Evolutionary conservation across 2,888 invertebrate genomes (phyloP).

Genomic region (Drosophila cracens): DNA sequence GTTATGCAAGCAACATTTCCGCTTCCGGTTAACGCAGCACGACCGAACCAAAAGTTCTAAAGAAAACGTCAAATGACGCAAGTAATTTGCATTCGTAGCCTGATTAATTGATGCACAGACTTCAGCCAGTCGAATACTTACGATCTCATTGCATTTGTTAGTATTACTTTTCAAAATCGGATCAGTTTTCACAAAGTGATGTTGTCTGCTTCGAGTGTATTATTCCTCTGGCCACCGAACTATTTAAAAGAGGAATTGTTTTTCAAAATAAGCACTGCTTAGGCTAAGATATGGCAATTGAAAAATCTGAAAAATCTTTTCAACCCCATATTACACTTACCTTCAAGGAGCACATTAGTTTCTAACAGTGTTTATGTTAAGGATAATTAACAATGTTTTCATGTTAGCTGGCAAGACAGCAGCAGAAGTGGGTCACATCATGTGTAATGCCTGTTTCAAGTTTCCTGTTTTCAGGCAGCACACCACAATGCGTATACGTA

Average conservation of each 20-base stretch:
- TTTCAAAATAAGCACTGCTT: not conserved
- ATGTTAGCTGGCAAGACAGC: constrained; percentile 12
- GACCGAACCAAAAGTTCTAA: constrained; percentile 22
- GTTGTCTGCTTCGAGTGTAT: not conserved
- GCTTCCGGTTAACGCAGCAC: constrained; percentile 80
- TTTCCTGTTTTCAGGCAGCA: not conserved
- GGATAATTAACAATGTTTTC: not conserved
- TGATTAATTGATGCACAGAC: constrained; percentile 74
- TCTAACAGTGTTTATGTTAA: not conserved
- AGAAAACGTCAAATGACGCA: constrained; percentile 67
- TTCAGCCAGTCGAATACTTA: constrained; percentile 18
- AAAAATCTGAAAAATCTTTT: not conserved
- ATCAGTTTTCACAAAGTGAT: not conserved
- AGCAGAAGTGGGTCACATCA: constrained; percentile 21
- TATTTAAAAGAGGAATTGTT: not conserved
- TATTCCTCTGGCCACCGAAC: not conserved
- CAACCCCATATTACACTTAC: no score
- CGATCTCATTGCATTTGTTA: constrained; percentile 24
- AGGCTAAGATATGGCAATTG: not conserved
- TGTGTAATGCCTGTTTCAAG: constrained; percentile 14
- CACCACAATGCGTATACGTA: constrained; percentile 48
- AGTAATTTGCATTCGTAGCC: constrained; percentile 78
- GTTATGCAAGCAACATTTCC: constrained; percentile 83
- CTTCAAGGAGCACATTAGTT: not conserved
- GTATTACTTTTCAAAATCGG: not conserved